These are phyloP conservation scores for Tachina fera DNA, from an alignment of 2,888 invertebrate species.

Conservation along the genomic window DNA sequence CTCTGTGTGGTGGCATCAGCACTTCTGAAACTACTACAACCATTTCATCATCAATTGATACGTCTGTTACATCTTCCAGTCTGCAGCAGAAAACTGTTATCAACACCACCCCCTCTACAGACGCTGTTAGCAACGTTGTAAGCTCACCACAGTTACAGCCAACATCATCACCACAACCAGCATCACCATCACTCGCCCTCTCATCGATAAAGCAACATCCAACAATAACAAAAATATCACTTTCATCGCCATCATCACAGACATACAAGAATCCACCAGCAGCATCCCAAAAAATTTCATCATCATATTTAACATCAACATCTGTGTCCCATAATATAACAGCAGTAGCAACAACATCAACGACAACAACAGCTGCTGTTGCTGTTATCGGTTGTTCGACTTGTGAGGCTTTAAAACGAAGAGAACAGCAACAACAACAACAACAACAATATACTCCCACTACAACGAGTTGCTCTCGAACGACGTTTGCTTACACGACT, in stretches of 20 bases:
- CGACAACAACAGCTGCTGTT: conserved; percentile 59
- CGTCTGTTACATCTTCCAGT: conserved; percentile 71
- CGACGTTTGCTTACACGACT: conserved; percentile 70
- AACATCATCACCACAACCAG: not conserved
- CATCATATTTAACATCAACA: conserved; percentile 2
- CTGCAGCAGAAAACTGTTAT: conserved; percentile 72
- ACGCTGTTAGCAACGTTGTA: conserved; percentile 67
- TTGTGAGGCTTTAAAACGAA: conserved; percentile 67
- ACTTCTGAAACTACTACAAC: conserved; percentile 64
- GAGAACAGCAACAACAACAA: conserved; percentile 62
- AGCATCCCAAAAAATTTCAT: not conserved
- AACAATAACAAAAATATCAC: conserved; percentile 24
- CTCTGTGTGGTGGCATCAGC: conserved; percentile 46
- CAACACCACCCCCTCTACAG: conserved; percentile 68
- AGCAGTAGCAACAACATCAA: conserved; percentile 25
- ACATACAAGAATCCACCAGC: conserved; percentile 17
- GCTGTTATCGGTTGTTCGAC: conserved; percentile 63
- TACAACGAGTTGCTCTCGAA: conserved; percentile 54
- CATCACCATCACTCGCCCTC: not conserved
- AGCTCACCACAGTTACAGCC: conserved; percentile 43
- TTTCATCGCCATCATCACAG: conserved; percentile 19
- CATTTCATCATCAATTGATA: conserved; percentile 73
- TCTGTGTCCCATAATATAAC: not conserved
- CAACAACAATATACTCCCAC: conserved; percentile 56
- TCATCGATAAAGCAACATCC: conserved; percentile 2